phyloP scores from a whole-genome alignment of 1,140 invertebrate genomes.

The Coelopa frigida region DNA sequence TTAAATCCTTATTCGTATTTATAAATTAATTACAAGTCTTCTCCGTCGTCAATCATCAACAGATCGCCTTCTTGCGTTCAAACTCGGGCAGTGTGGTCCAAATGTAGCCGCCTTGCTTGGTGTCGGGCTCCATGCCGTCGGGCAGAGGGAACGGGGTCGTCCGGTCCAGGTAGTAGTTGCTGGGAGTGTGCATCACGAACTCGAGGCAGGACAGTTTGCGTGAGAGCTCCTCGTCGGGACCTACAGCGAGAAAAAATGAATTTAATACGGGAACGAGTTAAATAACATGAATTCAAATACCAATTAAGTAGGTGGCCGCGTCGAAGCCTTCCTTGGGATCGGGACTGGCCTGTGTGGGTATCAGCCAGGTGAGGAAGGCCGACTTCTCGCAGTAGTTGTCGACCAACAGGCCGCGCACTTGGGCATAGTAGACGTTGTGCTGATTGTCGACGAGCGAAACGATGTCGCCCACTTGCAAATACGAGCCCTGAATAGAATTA shows the following conservation, averaged over 20 bases:
- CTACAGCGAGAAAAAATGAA: slow-evolving; percentile 44
- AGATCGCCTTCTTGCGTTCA: slow-evolving; percentile 24
- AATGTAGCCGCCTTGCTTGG: slow-evolving; percentile 54
- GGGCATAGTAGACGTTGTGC: slow-evolving; percentile 77
- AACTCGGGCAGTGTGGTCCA: slow-evolving; percentile 51
- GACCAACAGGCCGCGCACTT: slow-evolving; percentile 79
- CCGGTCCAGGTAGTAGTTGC: slow-evolving; percentile 77
- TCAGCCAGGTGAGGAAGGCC: slow-evolving; percentile 85
- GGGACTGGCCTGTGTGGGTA: slow-evolving; percentile 78
- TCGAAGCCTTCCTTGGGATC: slow-evolving; percentile 71
- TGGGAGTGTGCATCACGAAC: slow-evolving; percentile 88
- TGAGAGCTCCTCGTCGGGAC: slow-evolving; percentile 85
- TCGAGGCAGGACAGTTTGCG: slow-evolving; percentile 80
- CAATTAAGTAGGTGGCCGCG: slow-evolving; percentile 85
- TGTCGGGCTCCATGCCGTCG: slow-evolving; percentile 44
- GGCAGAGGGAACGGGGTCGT: slow-evolving; percentile 67
- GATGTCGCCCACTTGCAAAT: slow-evolving; percentile 86
- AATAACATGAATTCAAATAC: slow-evolving; percentile 42
- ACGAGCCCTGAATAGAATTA: slow-evolving; percentile 70
- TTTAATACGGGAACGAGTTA: not conserved
- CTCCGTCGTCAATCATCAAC: not conserved
- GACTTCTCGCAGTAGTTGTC: slow-evolving; percentile 93
- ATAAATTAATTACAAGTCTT: slow-evolving; percentile 7
- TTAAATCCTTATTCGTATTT: slow-evolving; percentile 14
- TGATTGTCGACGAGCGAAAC: slow-evolving; percentile 76